Conservation (phyloP, 1,140 invertebrate genomes). For the Lordiphosa mommai region DNA sequence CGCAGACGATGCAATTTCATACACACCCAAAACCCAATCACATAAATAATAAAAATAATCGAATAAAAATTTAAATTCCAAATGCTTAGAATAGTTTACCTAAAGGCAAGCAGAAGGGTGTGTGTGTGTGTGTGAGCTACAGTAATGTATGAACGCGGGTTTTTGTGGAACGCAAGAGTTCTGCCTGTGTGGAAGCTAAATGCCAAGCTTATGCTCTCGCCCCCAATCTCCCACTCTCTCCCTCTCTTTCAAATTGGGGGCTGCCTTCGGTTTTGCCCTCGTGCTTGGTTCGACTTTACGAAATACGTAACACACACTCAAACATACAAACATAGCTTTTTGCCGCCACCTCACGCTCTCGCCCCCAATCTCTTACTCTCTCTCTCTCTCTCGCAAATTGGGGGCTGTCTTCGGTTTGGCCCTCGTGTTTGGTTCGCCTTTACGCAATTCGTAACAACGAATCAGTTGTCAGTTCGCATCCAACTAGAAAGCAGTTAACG, state of each 20-base stretch:
- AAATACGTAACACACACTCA: conserved; percentile 22
- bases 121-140: conserved; percentile 29
- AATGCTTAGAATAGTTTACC: conserved; percentile 43
- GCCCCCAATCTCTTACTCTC: neutral
- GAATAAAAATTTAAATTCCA: conserved; percentile 29
- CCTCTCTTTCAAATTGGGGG: conserved; percentile 9
- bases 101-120: conserved; percentile 3
- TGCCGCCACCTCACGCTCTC: conserved; percentile 12
- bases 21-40: neutral
- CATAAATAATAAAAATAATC: conserved; percentile 2
- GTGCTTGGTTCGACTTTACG: conserved; percentile 30
- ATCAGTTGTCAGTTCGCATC: conserved; percentile 79
- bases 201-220: conserved; percentile 12
- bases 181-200: neutral
- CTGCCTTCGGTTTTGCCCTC: conserved; percentile 10
- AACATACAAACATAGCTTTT: no score
- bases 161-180: conserved; percentile 47
- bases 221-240: neutral
- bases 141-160: conserved; percentile 40
- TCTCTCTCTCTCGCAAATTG: conserved; percentile 9
- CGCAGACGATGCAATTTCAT: neutral
- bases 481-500: conserved; percentile 78
- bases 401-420: conserved; percentile 5
- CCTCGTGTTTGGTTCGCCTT: conserved; percentile 33
- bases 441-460: conserved; percentile 37